A percentile compares a stretch with the other conserved stretches of the same genome.
These are phyloP conservation scores for Polyodon spathula DNA, from an alignment of 2,113 vertebrate species.

Conservation along the genomic window DNA sequence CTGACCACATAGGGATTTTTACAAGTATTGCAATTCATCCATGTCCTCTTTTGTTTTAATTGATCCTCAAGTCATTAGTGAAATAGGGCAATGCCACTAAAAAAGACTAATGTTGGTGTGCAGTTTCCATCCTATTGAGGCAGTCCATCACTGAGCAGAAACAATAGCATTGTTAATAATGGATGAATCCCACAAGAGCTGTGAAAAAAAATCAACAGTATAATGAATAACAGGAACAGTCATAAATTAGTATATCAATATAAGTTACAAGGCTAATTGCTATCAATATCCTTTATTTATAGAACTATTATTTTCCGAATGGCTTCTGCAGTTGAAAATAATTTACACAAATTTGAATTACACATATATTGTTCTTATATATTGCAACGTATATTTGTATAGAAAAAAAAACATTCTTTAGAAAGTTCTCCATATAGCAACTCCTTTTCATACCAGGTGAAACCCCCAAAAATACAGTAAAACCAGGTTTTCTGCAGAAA, in stretches of 20 bases:
- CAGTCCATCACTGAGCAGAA: conserved; percentile 10
- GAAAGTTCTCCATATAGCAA: no score
- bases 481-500: no score
- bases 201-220: conserved; percentile 7
- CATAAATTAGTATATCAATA: background rate
- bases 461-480: no score
- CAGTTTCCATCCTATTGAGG: conserved; percentile 4
- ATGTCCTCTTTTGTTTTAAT: conserved; percentile 4
- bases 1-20: conserved; percentile 9
- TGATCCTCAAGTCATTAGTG: conserved; percentile 14
- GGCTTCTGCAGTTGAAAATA: no score
- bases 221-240: background rate
- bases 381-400: no score
- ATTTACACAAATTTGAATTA: no score
- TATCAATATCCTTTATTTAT: conserved; percentile 1
- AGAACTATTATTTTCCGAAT: background rate
- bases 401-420: no score
- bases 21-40: conserved; percentile 5
- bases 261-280: conserved; percentile 6
- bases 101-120: conserved; percentile 13
- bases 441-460: no score
- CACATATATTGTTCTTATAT: no score
- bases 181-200: background rate
- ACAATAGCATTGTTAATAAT: conserved; percentile 6
- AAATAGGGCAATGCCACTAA: conserved; percentile 16